Conservation (phyloP, 37 sponge, comb jelly and placozoan genomes). For the Mnemiopsis leidyi region DNA sequence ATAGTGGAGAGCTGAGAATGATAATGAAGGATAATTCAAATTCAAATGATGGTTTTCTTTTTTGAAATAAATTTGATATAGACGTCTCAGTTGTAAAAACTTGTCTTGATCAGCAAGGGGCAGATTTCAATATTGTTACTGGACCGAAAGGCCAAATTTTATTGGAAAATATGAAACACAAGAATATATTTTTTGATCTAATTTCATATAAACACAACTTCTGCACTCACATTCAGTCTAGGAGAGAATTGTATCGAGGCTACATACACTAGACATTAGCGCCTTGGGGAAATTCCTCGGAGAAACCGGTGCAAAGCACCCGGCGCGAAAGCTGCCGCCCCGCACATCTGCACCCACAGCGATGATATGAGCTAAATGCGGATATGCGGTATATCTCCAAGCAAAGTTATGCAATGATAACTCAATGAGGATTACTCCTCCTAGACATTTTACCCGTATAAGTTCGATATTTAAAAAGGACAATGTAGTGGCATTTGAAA, state of each 20-base stretch:
- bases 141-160: background rate
- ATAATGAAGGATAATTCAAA: no score
- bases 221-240: background rate
- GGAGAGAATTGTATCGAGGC: slow-evolving; percentile 65
- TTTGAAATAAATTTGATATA: no score
- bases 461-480: no score
- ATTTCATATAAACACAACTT: background rate
- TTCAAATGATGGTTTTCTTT: no score
- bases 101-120: no score
- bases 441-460: slow-evolving; percentile 54
- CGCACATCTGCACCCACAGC: background rate
- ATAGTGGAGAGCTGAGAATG: no score
- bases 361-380: slow-evolving; percentile 46
- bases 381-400: slow-evolving; percentile 2
- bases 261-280: slow-evolving; percentile 19
- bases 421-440: slow-evolving; percentile 67
- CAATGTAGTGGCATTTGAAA: no score
- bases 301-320: background rate
- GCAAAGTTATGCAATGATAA: slow-evolving; percentile 59
- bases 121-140: no score
- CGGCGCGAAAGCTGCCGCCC: slow-evolving; percentile 34
- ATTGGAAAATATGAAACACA: background rate
- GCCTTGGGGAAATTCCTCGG: slow-evolving; percentile 68
- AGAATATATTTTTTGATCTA: background rate
- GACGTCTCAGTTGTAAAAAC: no score